Evolutionary conservation across 2,113 vertebrate species (phyloP), one percentile per base, ranked within the genome.

Genomic region (Stomatorhinus ivindoensis): DNA sequence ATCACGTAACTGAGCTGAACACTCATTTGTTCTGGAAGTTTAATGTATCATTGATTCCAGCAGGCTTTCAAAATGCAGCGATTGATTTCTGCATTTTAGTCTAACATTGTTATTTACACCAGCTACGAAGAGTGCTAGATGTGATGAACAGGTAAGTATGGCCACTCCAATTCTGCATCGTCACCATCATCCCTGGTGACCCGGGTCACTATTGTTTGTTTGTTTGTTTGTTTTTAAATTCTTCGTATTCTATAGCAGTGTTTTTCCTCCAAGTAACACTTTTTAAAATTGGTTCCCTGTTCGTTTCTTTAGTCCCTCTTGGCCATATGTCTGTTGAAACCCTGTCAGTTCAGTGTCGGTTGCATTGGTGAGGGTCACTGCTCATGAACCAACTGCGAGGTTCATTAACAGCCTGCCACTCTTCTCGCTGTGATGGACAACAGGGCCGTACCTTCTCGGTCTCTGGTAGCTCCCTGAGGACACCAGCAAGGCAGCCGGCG

Each of bases 61-160:
- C n/a, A 50, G 48, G 85, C 31, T 51, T n/a, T 39, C 27, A 35
- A 51, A 51, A 51, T n/a, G 47, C 85, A 86, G n/a, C 17, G 11
- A 35, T 35, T 86, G 19, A 0, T 86, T 86, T 35, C 48, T 35
- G 48, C 47, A 53, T 8, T 5, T 87, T 87, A 87, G n/a, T 48
- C 46, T 87, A 53, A 87, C 31, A n/a, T n/a, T 35, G 44, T 86
- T 50, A 51, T 53, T 53, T 27, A 48, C 27, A 53, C 27, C 85
- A 53, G 50, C 11, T 6, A 3, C 2, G 10, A 19, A n/a, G 46
- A 53, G n/a, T 87, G 21, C 44, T 27, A 86, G 47, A 6, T 86
- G 84, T 50, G 46, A 47, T 47, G 50, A 87, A 35, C 47, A 87
- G 85, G 85, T 87, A 87, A 87, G 85, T 87, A 87, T 87, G 48